Conservation (phyloP, 2,113 vertebrate species). For the Pogonocichla stellata region DNA sequence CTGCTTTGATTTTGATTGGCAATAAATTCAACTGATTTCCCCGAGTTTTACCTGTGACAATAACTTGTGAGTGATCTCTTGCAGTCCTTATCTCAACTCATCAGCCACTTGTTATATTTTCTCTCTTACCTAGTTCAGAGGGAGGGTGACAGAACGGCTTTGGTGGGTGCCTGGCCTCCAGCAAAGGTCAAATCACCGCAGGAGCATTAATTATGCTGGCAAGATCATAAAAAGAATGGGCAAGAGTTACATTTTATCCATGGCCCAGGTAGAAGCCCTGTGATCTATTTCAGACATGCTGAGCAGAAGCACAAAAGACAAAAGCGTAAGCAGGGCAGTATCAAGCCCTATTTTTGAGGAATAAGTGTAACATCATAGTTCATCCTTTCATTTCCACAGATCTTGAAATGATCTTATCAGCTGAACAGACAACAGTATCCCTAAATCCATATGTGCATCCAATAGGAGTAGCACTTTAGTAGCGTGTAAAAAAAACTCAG, state of each 20-base stretch:
- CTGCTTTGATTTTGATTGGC: neutral
- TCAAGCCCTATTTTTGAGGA: neutral
- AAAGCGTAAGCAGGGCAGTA: neutral
- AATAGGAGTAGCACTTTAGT: neutral
- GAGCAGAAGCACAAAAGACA: neutral
- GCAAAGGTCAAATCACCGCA: neutral
- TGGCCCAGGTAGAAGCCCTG: neutral
- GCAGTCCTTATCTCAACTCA: neutral
- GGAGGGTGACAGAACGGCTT: accelerated
- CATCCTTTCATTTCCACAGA: neutral
- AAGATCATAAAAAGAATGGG: neutral
- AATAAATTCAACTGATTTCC: neutral
- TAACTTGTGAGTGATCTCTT: neutral
- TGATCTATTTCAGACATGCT: neutral
- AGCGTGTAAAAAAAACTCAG: neutral
- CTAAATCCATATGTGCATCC: neutral
- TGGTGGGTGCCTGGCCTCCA: neutral
- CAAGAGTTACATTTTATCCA: neutral
- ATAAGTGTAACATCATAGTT: neutral
- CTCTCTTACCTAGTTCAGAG: neutral
- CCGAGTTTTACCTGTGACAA: neutral
- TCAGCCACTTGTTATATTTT: neutral
- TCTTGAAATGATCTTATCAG: neutral
- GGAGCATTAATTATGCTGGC: neutral
- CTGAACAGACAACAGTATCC: neutral